Evolutionary conservation across 2,113 vertebrate genomes (phyloP).

Genomic region (Lagopus muta): DNA sequence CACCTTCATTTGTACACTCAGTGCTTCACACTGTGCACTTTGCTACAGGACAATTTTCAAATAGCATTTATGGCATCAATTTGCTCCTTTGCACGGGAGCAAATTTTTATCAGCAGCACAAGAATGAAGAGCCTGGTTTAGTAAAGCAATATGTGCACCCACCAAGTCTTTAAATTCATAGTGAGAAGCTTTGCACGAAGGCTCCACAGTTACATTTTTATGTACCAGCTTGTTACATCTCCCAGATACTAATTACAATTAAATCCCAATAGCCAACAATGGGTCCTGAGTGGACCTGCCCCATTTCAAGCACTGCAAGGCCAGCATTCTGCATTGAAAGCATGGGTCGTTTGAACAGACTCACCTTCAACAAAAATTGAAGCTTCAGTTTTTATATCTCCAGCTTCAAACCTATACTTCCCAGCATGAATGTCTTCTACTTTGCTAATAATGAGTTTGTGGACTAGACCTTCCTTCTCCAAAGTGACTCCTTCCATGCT

Average conservation of each 20-base stretch:
- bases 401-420: conserved; percentile 85
- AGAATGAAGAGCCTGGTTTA: neutral
- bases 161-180: neutral
- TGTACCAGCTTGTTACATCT: neutral
- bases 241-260: neutral
- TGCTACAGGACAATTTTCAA: neutral
- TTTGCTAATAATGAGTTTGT: conserved; percentile 79
- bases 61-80: neutral
- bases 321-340: neutral
- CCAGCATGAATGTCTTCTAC: conserved; percentile 81
- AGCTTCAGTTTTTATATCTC: conserved; percentile 69
- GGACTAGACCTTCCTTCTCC: conserved; percentile 79
- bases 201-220: neutral
- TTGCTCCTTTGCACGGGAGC: neutral
- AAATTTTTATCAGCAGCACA: neutral
- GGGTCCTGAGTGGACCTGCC: neutral
- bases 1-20: neutral
- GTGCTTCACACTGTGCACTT: neutral
- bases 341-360: neutral
- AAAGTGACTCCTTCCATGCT: conserved; percentile 76
- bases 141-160: neutral
- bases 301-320: neutral
- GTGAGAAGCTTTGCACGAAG: neutral
- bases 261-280: neutral
- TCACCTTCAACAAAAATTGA: conserved; percentile 71